Base-by-base conservation (phyloP, 1,140 invertebrate species). In the Drosophila pallidifrons region DNA sequence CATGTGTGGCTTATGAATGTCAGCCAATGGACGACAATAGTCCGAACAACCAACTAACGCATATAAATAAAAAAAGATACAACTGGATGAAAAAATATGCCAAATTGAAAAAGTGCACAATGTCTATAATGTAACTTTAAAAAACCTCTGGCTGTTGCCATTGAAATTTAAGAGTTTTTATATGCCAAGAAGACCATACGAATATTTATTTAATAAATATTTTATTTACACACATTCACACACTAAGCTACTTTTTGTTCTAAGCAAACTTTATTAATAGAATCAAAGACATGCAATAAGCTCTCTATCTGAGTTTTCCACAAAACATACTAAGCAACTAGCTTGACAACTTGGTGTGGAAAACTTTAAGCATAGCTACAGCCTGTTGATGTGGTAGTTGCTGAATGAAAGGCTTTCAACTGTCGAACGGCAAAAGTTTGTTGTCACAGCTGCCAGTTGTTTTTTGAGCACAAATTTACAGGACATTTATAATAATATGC, bases 1-100 rank as follows among this genome's bases (percentile, higher is more conserved):
- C 49, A 65, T 65, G 49, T 65, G 61, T 65, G 61, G 61, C 61
- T 65, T 65, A 54, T 54, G n/a, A 65, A 65, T 52, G 51, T 65
- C 63, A 65, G 30, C 10, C 25, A 11, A 45, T 38, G 32, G n/a
- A 6, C n/a, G 35, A 11, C 32, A 64, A 64, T 54, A 30, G 61
- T 54, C 41, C 25, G 35, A 43, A n/a, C 15, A 25, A 54, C 61
- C 52, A 8, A 16, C 28, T 13, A 13, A 61, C 49, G 47, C n/a
- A 52, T 49, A 13, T 30, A 10, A 8, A 38, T 38, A 10, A 38
- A 38, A 38, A 3, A 3, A 38, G 1, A 30, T 30, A 41, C 30
- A 41, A 1, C 1, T 3, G 8, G 6, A 0, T 38, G 3, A 11
- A 16, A 13, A 20, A 41, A 57, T 25, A 35, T 20, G 5, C 25